Conservation (phyloP, 2,797 vertebrate species). For the Cottoperca gobio region DNA sequence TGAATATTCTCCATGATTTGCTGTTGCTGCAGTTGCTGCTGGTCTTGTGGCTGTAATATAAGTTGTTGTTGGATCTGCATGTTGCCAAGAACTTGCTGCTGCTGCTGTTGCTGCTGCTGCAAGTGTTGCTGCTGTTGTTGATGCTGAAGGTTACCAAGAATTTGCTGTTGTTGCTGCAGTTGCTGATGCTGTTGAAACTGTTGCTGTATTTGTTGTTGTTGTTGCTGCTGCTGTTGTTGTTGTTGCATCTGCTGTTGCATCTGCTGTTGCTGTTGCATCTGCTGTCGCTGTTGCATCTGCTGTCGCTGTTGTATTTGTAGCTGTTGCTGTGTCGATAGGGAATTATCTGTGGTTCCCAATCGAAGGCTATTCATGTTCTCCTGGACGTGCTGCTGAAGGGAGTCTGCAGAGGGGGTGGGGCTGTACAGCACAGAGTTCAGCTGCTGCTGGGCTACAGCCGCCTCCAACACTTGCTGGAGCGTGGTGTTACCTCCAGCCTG, state of each 20-base stretch:
- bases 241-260: slow-evolving; percentile 73
- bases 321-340: slow-evolving; percentile 80
- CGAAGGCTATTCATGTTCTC: slow-evolving; percentile 97
- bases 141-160: slow-evolving; percentile 74
- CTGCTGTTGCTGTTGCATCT: slow-evolving; percentile 57
- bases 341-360: slow-evolving; percentile 88
- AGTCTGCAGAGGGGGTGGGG: slow-evolving; percentile 89
- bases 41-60: slow-evolving; percentile 74
- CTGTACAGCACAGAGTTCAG: slow-evolving; percentile 95
- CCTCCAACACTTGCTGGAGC: slow-evolving; percentile 92
- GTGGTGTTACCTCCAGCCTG: slow-evolving; percentile 87
- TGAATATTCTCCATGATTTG: slow-evolving; percentile 78
- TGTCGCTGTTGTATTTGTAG: slow-evolving; percentile 84
- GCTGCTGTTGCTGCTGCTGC: slow-evolving; percentile 76
- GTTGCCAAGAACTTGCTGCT: slow-evolving; percentile 82
- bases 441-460: slow-evolving; percentile 89
- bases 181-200: slow-evolving; percentile 44
- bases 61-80: slow-evolving; percentile 84
- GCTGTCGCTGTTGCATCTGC: slow-evolving; percentile 51
- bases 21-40: slow-evolving; percentile 69
- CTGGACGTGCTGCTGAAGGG: slow-evolving; percentile 90
- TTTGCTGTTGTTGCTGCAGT: slow-evolving; percentile 75
- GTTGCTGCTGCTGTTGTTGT: slow-evolving; percentile 55
- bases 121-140: slow-evolving; percentile 69
- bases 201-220: slow-evolving; percentile 66